phyloP scores from a whole-genome alignment of 2,888 invertebrate genomes.

The Hermaeophaga mercurialis region DNA sequence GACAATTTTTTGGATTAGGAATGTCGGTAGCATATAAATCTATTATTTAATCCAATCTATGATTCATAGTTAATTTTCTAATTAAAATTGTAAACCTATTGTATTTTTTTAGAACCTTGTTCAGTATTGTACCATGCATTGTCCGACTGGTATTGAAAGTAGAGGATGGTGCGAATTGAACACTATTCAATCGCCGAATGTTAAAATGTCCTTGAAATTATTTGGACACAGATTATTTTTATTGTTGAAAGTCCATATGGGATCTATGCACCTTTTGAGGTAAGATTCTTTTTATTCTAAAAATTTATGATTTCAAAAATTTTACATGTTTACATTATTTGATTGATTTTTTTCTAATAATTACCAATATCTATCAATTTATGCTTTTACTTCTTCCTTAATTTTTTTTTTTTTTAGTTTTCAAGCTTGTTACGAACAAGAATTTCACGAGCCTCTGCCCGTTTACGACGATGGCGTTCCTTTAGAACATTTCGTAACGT shows the following conservation, averaged over 20 bases:
- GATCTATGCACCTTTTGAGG: constrained; percentile 80
- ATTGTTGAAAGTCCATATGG: constrained; percentile 75
- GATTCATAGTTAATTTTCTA: too few relatives aligned
- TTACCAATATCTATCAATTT: too few relatives aligned
- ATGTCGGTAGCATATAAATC: too few relatives aligned
- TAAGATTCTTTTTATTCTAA: too few relatives aligned
- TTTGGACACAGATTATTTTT: constrained; percentile 70
- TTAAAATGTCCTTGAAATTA: constrained; percentile 69
- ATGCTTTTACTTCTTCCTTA: too few relatives aligned
- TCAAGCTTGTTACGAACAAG: constrained; percentile 79
- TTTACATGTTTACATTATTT: not conserved
- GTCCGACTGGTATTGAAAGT: constrained; percentile 63
- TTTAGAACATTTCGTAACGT: constrained; percentile 87
- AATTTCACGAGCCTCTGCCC: constrained; percentile 66
- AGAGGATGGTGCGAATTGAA: constrained; percentile 75
- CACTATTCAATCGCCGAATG: constrained; percentile 67
- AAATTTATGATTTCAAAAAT: too few relatives aligned
- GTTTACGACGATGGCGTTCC: constrained; percentile 79
- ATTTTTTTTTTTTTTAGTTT: constrained; percentile 64
- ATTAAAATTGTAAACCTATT: too few relatives aligned
- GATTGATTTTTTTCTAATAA: not conserved
- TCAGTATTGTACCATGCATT: constrained; percentile 71
- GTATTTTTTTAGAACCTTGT: constrained; percentile 50
- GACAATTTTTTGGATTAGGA: too few relatives aligned
- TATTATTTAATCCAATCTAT: too few relatives aligned